Evolutionary conservation across 2,113 vertebrate species (phyloP), one percentile per base, ranked within the genome.

Genomic region (Protobothrops flavoviridis): DNA sequence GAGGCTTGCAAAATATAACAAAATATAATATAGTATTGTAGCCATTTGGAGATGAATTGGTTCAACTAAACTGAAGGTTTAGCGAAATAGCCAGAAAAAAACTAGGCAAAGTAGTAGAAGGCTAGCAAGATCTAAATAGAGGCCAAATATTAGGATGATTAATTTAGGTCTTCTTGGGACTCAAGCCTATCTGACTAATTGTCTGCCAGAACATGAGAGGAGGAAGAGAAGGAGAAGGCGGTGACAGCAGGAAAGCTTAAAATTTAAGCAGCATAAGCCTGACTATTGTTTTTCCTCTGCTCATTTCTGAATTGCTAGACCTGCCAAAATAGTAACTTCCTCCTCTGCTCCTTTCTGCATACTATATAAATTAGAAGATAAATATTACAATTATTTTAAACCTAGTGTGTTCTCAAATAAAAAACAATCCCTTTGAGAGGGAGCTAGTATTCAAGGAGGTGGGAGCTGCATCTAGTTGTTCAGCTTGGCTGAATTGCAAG

Each of bases 371-470:
- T 56, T 90, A 21, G 53, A 59, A 53, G 85, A 33, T 85, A 59
- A 94, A 94, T 91, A 90, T 90, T 57, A 74, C 55, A 81, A 92
- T 91, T 59, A 88, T 69, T 88, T 91, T 69, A 57, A 88, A 90
- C n/a, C n/a, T 43, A 17, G 86, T 20, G 43, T 43, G 23, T 53
- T 85, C 59, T 57, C 64, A 88, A 91, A 88, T 88, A 88, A 88
- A 90, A 90, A 87, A 86, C 7, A n/a, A 74, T 53, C 89, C 43
- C n/a, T 91, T 94, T 53, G 39, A 61, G n/a, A 1, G 87, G 53
- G 91, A 52, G 90, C 86, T 91, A 91, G 87, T 91, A 94, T 96
- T 95, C 61, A 85, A 15, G 89, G n/a, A 93, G 92, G 53, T 59
- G 5, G 7, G 26, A 90, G 33, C 85, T 89, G 81, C 21, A 21